Evolutionary conservation across 2,113 vertebrate genomes (phyloP), one percentile per base, ranked within the genome.

Genomic region (Nipponia nippon): DNA sequence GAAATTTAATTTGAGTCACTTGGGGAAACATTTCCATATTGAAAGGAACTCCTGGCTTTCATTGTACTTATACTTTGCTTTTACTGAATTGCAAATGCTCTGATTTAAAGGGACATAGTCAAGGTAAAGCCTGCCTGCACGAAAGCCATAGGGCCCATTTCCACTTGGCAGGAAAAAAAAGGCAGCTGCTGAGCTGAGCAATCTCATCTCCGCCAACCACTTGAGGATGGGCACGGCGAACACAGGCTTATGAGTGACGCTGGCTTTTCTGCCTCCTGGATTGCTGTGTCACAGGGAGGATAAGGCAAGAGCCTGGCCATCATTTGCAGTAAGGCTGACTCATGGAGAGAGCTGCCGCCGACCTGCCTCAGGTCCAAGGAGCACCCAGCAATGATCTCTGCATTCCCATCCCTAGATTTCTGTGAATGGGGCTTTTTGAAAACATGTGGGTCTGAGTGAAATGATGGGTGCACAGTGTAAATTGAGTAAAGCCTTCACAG

Each of bases 1-100:
- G 87, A 91, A 92, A 93, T 97, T 93, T 96, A 91, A 89, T 86
- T 91, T 49, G 92, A 96, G 80, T 75, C 18, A 78, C 65, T 94
- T 65, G 73, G 44, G 62, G 53, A 87, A 73, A 71, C 62, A 79
- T 85, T 85, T 96, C 92, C 83, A 83, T 87, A 85, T 70, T 69
- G 71, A 97, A 95, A 95, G 53, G 86, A 61, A 27, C 70, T 94
- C 47, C 75, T 75, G 89, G 67, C 63, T 96, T 97, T 95, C 50
- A 81, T 21, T 95, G 76, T 34, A 70, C 63, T 73, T 90, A 20
- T 32, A 80, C 40, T 83, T 88, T 56, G 42, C 49, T 95, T 76
- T 92, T 53, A 85, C 47, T 78, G 42, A 91, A 81, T 84, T 90
- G 75, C 67, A 55, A 63, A 44, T 32, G 58, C 46, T 95, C 92